Conservation (phyloP, 2,113 vertebrate species). For the Nesoenas mayeri region DNA sequence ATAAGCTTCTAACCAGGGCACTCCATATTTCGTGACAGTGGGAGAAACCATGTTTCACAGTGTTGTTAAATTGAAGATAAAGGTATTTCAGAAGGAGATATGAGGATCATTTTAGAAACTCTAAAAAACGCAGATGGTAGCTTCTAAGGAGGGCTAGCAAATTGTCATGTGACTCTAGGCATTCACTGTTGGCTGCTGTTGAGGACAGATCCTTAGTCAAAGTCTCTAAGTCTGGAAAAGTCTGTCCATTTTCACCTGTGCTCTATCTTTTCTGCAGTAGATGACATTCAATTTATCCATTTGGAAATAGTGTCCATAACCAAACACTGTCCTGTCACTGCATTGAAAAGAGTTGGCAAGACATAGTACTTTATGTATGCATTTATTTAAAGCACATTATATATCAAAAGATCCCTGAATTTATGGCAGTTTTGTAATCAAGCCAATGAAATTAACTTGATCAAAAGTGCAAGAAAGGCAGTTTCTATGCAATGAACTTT, state of each 20-base stretch:
- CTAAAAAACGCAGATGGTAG: neutral
- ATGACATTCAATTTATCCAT: neutral
- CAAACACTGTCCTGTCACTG: neutral
- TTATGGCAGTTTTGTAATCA: neutral
- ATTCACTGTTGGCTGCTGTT: neutral
- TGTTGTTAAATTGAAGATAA: neutral
- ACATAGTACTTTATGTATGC: neutral
- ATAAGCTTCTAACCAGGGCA: neutral
- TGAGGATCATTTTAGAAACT: neutral
- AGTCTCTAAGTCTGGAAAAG: neutral
- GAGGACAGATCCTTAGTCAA: neutral
- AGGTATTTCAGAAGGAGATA: neutral
- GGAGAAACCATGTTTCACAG: neutral
- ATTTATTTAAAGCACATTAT: neutral
- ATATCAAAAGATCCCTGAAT: neutral
- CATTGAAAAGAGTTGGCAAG: neutral
- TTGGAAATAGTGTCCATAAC: neutral
- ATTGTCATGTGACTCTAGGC: neutral
- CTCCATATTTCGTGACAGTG: neutral
- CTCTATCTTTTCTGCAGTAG: neutral
- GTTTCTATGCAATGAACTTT: neutral
- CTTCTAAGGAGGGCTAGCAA: neutral
- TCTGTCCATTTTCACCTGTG: neutral
- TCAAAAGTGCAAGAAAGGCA: neutral
- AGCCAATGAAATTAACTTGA: neutral